Evolutionary conservation across 2,113 vertebrate genomes (phyloP).

Genomic region (Platichthys stellatus): DNA sequence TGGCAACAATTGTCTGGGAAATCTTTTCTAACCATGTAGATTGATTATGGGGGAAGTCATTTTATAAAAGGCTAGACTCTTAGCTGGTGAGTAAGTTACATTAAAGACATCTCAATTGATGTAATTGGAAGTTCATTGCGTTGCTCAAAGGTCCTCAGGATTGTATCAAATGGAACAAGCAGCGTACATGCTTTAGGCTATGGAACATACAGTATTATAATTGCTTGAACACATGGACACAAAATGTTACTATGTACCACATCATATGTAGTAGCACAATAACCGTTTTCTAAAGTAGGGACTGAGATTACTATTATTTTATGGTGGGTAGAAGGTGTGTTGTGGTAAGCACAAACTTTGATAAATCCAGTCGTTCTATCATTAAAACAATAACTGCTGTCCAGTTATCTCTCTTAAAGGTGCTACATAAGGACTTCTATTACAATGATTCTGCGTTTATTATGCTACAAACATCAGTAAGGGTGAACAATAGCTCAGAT

Average conservation of each 20-base stretch:
- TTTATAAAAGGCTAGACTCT: not conserved
- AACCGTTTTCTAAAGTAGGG: not conserved
- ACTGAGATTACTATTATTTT: not conserved
- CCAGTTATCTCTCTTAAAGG: slow-evolving; percentile 5
- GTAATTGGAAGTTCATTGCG: not conserved
- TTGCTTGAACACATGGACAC: no score
- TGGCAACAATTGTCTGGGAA: not conserved
- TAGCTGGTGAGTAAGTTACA: not conserved
- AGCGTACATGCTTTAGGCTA: no score
- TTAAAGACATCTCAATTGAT: not conserved
- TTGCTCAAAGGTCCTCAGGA: no score
- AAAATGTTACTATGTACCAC: no score
- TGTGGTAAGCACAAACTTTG: not conserved
- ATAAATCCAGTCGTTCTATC: not conserved
- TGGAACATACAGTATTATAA: no score
- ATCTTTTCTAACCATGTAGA: not conserved
- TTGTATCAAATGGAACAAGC: not conserved
- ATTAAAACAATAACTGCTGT: not conserved
- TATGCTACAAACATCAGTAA: not conserved
- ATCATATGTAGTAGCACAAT: not conserved
- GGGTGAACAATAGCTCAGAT: not conserved
- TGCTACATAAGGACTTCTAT: not conserved
- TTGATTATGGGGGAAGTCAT: not conserved
- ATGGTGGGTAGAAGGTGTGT: not conserved
- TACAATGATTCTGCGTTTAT: not conserved